These are phyloP conservation scores for Steinernema scapterisci DNA, from an alignment of 2,888 invertebrate species.

Conservation along the genomic window DNA sequence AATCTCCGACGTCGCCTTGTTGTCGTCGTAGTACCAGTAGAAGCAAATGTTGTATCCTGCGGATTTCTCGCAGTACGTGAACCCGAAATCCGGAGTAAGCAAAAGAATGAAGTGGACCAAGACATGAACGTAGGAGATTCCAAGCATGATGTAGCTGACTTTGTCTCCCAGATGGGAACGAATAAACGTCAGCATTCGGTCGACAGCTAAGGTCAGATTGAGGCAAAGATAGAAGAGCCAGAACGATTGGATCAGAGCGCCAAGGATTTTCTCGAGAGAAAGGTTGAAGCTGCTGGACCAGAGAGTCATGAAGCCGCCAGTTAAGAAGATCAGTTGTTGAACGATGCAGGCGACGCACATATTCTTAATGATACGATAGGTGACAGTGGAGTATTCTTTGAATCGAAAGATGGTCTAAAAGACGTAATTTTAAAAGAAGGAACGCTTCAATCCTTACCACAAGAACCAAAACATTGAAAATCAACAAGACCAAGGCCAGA, in stretches of 20 bases:
- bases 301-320: neutral
- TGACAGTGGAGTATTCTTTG: slow-evolving; percentile 4
- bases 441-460: neutral
- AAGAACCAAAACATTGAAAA: neutral
- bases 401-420: neutral
- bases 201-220: neutral
- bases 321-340: neutral
- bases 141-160: neutral
- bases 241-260: neutral
- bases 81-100: neutral
- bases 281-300: neutral
- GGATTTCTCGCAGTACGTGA: neutral
- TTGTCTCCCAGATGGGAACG: neutral
- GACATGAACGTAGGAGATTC: neutral
- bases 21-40: neutral
- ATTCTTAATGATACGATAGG: slow-evolving; percentile 12
- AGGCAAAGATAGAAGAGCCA: neutral
- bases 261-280: neutral
- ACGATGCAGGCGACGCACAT: neutral
- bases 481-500: neutral
- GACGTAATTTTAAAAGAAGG: too few species aligned
- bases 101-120: neutral
- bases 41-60: neutral
- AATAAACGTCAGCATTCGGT: slow-evolving; percentile 7
- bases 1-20: neutral